Evolutionary conservation across 1,140 invertebrate genomes (phyloP).

Genomic region (Phortica variegata): DNA sequence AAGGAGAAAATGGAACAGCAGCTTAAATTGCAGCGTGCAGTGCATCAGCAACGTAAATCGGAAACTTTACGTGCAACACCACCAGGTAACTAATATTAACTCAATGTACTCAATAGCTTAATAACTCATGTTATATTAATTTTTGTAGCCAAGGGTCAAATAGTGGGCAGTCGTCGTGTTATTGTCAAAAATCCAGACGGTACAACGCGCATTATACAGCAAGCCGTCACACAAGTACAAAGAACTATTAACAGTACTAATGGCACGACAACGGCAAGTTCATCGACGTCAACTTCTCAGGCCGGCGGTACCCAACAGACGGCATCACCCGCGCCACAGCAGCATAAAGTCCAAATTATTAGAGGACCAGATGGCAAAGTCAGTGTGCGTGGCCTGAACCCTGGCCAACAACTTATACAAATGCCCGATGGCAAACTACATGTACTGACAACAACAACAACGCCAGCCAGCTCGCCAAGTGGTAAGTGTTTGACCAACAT

Average conservation of each 20-base stretch:
- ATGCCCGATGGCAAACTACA: conserved; percentile 92
- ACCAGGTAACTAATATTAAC: conserved; percentile 23
- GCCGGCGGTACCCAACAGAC: conserved; percentile 9
- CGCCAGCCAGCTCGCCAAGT: conserved; percentile 39
- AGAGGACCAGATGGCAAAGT: conserved; percentile 87
- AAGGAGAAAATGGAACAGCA: conserved; percentile 92
- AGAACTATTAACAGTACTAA: conserved; percentile 16
- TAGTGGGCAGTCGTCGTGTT: conserved; percentile 59
- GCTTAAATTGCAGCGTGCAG: conserved; percentile 79
- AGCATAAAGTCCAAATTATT: conserved; percentile 87
- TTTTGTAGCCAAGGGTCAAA: conserved; percentile 36
- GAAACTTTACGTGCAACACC: conserved; percentile 27
- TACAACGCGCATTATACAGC: conserved; percentile 71
- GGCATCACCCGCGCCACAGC: conserved; percentile 60
- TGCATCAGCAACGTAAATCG: conserved; percentile 76
- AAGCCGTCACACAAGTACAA: conserved; percentile 51
- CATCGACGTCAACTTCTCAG: conserved; percentile 34
- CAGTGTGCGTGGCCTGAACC: conserved; percentile 85
- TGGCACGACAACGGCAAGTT: conserved; percentile 30
- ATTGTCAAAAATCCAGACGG: conserved; percentile 82
- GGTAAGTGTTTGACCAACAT: conserved; percentile 19
- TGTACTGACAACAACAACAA: conserved; percentile 67
- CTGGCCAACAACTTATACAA: conserved; percentile 91
- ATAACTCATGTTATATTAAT: neutral
- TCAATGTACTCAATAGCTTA: too few relatives aligned